phyloP scores from a whole-genome alignment of 1,140 invertebrate species.

The Acyrthosiphon pisum region DNA sequence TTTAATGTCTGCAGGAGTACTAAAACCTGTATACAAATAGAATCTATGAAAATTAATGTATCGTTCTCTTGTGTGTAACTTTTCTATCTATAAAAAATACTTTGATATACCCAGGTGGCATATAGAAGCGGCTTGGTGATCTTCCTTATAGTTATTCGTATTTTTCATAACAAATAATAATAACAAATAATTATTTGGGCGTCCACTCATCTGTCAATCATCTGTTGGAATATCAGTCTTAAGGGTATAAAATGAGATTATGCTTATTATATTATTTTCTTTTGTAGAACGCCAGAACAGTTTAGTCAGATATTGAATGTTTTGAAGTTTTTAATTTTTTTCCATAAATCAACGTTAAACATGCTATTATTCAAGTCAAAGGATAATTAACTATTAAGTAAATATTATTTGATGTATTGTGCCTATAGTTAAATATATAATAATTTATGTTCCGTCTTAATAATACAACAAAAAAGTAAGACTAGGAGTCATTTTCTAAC shows the following conservation, averaged over 20 bases:
- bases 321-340: not conserved
- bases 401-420: not conserved
- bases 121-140: too few species aligned
- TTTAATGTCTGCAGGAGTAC: not conserved
- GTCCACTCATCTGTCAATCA: not conserved
- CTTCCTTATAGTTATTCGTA: not conserved
- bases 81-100: too few species aligned
- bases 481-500: not conserved
- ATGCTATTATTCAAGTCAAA: not conserved
- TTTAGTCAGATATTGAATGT: not conserved
- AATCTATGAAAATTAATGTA: too few species aligned
- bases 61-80: too few species aligned
- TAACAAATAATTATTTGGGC: too few species aligned
- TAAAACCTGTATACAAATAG: too few species aligned
- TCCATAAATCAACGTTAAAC: slow-evolving; percentile 4
- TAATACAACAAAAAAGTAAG: not conserved
- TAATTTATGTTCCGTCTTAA: not conserved
- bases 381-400: not conserved
- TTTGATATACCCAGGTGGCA: too few species aligned
- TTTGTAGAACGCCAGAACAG: not conserved
- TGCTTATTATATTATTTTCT: not conserved
- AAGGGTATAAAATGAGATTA: not conserved
- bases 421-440: not conserved
- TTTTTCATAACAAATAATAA: not conserved
- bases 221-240: not conserved